phyloP scores from a whole-genome alignment of 2,113 vertebrate genomes.

The Pygoscelis antarcticus region DNA sequence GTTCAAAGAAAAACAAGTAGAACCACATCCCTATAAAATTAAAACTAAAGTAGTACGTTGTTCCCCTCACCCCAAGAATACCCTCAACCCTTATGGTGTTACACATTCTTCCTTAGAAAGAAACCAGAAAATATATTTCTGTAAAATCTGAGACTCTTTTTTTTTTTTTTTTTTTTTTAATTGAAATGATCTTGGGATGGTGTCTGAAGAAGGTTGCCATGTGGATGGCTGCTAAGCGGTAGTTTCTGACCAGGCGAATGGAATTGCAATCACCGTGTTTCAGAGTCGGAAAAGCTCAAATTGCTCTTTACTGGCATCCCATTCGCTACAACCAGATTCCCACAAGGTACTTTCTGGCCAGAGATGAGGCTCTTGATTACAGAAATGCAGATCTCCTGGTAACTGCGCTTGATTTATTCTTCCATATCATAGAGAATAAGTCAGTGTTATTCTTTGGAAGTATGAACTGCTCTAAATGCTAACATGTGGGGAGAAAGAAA shows the following conservation, averaged over 20 bases:
- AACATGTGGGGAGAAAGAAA: background rate
- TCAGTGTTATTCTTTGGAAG: background rate
- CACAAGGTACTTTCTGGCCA: background rate
- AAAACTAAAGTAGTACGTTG: background rate
- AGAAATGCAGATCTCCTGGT: background rate
- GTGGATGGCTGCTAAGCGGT: background rate
- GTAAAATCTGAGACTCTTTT: background rate
- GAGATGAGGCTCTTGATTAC: background rate
- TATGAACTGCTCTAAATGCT: background rate
- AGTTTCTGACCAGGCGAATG: background rate
- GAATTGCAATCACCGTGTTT: background rate
- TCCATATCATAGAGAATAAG: accelerated
- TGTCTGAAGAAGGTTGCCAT: background rate
- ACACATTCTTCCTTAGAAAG: background rate
- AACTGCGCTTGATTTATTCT: background rate
- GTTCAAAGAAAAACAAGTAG: background rate
- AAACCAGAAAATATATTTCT: background rate
- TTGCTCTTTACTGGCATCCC: background rate
- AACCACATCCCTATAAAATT: background rate
- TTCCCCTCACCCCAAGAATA: background rate
- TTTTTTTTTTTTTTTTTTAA: background rate
- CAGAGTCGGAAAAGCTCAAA: background rate
- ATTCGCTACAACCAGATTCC: background rate
- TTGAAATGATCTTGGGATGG: background rate
- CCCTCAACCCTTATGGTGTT: background rate